Base-by-base conservation (phyloP, 2,888 invertebrate species). In the Cerceris ruficornis region DNA sequence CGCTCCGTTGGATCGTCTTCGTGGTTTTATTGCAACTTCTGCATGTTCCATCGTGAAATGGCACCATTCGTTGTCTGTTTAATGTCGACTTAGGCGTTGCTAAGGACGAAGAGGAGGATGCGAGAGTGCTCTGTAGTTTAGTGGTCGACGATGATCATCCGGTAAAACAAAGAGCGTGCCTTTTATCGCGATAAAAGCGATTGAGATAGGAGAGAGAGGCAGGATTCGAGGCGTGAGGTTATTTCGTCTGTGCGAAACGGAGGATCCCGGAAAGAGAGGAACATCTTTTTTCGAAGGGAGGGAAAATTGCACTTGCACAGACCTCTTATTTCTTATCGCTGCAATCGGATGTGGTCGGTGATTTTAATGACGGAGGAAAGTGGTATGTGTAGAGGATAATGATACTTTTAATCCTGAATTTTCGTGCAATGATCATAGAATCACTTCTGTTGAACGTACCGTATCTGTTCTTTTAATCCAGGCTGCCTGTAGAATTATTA, bases 1-100 rank as follows among this genome's bases (percentile, higher is more conserved):
- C 49, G 13, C 54, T 28, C 6, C 17, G 17, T 15, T 54, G 57
- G 64, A 68, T 41, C n/a, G 17, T 42, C 61, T 17, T 17, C 59
- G 43, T 57, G 39, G 43, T 72, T 76, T 77, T 76, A 72, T 65
- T 50, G 52, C 67, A 39, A 62, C 11, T 54, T 61, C 43, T 41
- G 28, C 52, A 64, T 41, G 15, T 52, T 61, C 46, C 11, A 15
- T 55, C 46, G n/a, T 15, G 17, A 64, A 52, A 50, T 54, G n/a
- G 28, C 50, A 49, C 61, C 49, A 42, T 46, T 59, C 58, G 57
- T 69, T 54, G 42, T 43, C 62, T 50, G 61, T 58, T 79, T 62
- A 59, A 77, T 66, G 58, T 67, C 73, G 58, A 39, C 42, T 73
- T 69, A 69, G 41, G 7, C 58, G 8, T 52, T 28, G 42, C 13